Percentiles rank a stretch among this genome's conserved stretches.
Conservation (phyloP, 53 echinoderm and acorn worm species). For the Temnopleurus reevesii region DNA sequence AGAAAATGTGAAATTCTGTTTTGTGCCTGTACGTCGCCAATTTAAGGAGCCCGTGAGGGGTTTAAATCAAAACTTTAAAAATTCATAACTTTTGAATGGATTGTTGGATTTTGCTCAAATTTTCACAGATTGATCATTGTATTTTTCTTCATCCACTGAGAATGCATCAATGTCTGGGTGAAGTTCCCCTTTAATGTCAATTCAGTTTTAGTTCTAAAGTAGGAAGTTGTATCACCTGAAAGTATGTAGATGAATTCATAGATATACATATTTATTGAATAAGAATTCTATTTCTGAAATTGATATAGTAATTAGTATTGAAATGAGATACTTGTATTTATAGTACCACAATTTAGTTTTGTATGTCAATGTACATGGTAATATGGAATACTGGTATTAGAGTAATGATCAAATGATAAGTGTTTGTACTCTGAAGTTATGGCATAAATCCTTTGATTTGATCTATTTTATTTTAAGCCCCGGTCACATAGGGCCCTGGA, state of each 20-base stretch:
- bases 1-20: no score
- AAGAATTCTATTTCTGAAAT: not conserved
- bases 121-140: no score
- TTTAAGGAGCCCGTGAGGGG: no score
- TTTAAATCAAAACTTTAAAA: not conserved
- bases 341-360: not conserved
- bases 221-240: not conserved
- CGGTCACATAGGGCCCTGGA: not conserved
- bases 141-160: no score
- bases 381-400: not conserved
- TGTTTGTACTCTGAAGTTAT: not conserved
- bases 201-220: no score
- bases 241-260: not conserved
- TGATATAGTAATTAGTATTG: no score
- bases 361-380: not conserved
- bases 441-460: not conserved
- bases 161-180: no score
- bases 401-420: not conserved
- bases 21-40: no score
- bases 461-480: no score
- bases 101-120: no score
- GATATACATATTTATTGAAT: not conserved
- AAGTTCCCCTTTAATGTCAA: no score
- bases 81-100: not conserved
- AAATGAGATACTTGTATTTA: not conserved